Conservation (phyloP, 2,113 vertebrate species). For the Odobenus rosmarus region DNA sequence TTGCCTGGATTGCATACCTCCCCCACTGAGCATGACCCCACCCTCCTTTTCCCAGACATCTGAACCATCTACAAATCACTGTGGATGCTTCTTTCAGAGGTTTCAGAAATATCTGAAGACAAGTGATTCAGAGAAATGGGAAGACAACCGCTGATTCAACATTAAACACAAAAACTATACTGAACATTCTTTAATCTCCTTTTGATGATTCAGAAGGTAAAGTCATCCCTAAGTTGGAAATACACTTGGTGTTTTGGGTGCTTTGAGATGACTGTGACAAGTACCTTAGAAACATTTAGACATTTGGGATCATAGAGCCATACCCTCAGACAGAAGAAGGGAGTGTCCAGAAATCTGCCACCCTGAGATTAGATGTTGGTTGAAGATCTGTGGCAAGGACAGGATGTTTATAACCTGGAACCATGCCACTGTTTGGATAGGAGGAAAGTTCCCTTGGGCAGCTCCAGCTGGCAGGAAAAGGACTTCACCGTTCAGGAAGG, state of each 20-base stretch:
- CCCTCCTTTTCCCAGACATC: not conserved
- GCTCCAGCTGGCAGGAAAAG: constrained; percentile 58
- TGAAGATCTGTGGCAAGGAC: constrained; percentile 1
- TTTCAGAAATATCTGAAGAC: constrained; percentile 44
- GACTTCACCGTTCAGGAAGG: constrained; percentile 52
- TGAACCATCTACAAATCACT: not conserved
- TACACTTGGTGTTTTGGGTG: not conserved
- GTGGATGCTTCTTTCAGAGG: not conserved
- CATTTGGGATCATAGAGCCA: not conserved
- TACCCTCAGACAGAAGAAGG: not conserved
- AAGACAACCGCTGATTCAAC: constrained; percentile 5
- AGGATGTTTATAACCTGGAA: constrained; percentile 59
- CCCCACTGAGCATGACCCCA: not conserved
- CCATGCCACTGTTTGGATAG: not conserved
- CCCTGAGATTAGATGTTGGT: not conserved
- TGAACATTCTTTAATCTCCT: not conserved
- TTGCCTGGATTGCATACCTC: not conserved
- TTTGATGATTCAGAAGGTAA: constrained; percentile 60
- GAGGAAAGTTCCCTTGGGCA: constrained; percentile 32
- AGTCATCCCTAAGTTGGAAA: constrained; percentile 28
- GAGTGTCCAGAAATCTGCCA: constrained; percentile 41
- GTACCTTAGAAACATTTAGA: constrained; percentile 54
- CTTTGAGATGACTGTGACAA: constrained; percentile 31
- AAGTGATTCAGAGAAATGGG: not conserved
- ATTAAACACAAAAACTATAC: not conserved